Conservation (phyloP, 2,888 invertebrate species). For the Temnothorax ravouxi region DNA sequence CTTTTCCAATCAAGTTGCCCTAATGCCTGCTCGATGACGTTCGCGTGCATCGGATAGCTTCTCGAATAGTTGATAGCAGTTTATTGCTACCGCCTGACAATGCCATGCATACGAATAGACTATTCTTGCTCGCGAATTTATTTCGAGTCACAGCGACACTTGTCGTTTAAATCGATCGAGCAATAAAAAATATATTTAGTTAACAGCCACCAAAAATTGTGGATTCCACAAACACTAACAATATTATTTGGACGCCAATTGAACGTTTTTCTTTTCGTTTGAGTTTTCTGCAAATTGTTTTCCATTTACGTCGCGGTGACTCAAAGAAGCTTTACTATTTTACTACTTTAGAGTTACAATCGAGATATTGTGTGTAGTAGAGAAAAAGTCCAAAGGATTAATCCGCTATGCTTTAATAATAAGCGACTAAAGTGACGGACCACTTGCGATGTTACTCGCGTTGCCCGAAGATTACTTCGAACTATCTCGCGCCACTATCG, state of each 20-base stretch:
- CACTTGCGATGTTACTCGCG: constrained; percentile 33
- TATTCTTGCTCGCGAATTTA: constrained; percentile 40
- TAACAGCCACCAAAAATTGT: neutral
- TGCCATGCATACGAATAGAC: neutral
- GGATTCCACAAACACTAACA: neutral
- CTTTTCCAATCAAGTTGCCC: constrained; percentile 56
- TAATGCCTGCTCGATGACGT: constrained; percentile 58
- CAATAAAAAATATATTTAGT: constrained; percentile 17
- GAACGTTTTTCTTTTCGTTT: neutral
- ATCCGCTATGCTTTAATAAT: constrained; percentile 37
- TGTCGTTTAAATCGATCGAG: constrained; percentile 32
- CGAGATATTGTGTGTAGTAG: neutral
- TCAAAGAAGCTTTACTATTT: neutral
- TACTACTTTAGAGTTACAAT: neutral
- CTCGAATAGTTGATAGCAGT: constrained; percentile 46
- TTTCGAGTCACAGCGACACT: constrained; percentile 29
- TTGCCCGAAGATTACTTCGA: constrained; percentile 67
- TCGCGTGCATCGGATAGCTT: constrained; percentile 43
- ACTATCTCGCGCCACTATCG: constrained; percentile 73
- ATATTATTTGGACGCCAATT: neutral
- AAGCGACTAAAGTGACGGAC: constrained; percentile 26
- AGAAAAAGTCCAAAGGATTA: constrained; percentile 9
- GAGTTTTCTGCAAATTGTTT: neutral
- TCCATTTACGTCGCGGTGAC: neutral
- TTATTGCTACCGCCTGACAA: constrained; percentile 47